These are phyloP conservation scores for Autographa pulchrina DNA, from an alignment of 2,888 invertebrate genomes.

Conservation along the genomic window DNA sequence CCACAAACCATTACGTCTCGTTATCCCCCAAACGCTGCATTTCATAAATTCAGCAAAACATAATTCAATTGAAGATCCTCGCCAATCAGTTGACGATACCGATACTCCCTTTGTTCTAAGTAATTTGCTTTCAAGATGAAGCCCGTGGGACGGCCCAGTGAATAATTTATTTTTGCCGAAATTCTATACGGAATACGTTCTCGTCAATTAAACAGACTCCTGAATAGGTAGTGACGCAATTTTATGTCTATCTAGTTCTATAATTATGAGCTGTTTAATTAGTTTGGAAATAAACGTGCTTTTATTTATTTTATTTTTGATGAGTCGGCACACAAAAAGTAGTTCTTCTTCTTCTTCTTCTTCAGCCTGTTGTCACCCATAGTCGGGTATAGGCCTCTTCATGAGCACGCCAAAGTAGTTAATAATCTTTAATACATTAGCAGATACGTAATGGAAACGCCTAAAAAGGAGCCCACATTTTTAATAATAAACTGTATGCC, in stretches of 20 bases:
- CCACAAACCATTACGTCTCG: slow-evolving; percentile 22
- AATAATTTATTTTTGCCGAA: slow-evolving; percentile 63
- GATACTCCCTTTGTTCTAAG: slow-evolving; percentile 63
- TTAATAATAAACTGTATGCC: no score
- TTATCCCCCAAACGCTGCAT: slow-evolving; percentile 32
- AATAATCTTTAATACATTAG: no score
- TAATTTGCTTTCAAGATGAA: slow-evolving; percentile 61
- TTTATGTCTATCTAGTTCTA: slow-evolving; percentile 50
- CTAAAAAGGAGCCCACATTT: no score
- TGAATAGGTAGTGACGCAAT: slow-evolving; percentile 56
- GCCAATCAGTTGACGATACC: slow-evolving; percentile 62
- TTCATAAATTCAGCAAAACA: slow-evolving; percentile 50
- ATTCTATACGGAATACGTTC: slow-evolving; percentile 60
- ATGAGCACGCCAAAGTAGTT: no score
- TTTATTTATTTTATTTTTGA: background rate
- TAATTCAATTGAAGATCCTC: slow-evolving; percentile 58
- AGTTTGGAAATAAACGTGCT: slow-evolving; percentile 21
- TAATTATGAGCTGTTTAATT: slow-evolving; percentile 44
- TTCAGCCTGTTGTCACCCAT: no score
- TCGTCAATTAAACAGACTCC: slow-evolving; percentile 60
- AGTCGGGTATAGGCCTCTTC: no score
- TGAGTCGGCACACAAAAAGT: no score
- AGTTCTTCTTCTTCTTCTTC: no score
- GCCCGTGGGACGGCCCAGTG: slow-evolving; percentile 47
- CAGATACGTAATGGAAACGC: no score